Evolutionary conservation across 2,888 invertebrate species (phyloP).

Genomic region (Barypeithes pellucidus): DNA sequence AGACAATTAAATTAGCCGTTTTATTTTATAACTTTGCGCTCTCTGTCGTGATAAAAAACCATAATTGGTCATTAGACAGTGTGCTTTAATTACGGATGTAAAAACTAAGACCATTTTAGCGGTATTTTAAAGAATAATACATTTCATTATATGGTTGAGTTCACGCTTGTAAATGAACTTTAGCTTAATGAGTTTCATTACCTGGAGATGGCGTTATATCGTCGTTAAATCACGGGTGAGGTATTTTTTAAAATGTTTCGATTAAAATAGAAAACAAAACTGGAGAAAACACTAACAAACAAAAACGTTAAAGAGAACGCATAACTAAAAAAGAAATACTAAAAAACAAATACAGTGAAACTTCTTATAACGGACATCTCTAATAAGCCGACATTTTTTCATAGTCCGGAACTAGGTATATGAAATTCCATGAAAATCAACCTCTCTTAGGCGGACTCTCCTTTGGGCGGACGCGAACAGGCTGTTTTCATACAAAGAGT

Average conservation of each 20-base stretch:
- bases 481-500: too few species aligned
- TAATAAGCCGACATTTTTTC: too few species aligned
- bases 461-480: too few species aligned
- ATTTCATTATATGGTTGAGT: constrained; percentile 65
- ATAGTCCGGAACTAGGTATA: too few species aligned
- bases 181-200: constrained; percentile 60
- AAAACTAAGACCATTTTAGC: constrained; percentile 65
- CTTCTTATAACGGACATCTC: too few species aligned
- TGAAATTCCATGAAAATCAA: too few species aligned
- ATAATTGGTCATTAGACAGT: constrained; percentile 64
- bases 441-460: too few species aligned
- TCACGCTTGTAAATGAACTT: constrained; percentile 62
- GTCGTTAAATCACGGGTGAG: neutral
- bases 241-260: neutral
- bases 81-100: constrained; percentile 63
- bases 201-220: constrained; percentile 59
- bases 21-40: constrained; percentile 51
- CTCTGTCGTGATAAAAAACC: constrained; percentile 53
- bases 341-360: neutral
- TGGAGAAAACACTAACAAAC: too few species aligned
- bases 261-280: too few species aligned
- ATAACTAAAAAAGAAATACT: neutral
- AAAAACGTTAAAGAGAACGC: too few species aligned
- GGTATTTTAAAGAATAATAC: constrained; percentile 66
- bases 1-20: constrained; percentile 53